A percentile compares a stretch with the other conserved stretches of the same genome.
phyloP scores from a whole-genome alignment of 37 sponge, comb jelly and placozoan species.

The Crambe crambe region DNA sequence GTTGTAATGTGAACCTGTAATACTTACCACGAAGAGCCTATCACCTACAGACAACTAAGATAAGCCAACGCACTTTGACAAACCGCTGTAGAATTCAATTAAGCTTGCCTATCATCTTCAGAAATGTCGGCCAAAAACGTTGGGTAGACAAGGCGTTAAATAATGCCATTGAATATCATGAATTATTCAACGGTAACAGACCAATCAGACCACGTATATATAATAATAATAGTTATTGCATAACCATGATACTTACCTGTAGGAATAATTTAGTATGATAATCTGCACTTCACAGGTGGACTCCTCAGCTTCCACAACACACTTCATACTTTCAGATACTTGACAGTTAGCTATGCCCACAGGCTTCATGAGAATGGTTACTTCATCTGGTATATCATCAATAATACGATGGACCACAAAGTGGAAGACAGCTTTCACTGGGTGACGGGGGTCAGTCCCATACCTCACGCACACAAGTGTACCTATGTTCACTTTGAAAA shows the following conservation, averaged over 20 bases:
- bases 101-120: no score
- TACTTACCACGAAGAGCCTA: no score
- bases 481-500: slow-evolving; percentile 51
- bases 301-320: not conserved
- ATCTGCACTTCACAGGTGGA: slow-evolving; percentile 48
- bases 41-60: no score
- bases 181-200: not conserved
- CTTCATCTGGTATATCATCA: not conserved
- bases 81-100: not conserved
- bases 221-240: not conserved
- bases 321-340: slow-evolving; percentile 31
- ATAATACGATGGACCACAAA: slow-evolving; percentile 43
- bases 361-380: slow-evolving; percentile 11
- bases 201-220: no score
- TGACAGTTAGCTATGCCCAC: slow-evolving; percentile 43
- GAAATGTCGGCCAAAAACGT: not conserved
- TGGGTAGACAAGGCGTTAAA: no score
- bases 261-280: slow-evolving; percentile 31
- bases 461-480: slow-evolving; percentile 71
- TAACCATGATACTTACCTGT: slow-evolving; percentile 23
- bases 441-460: not conserved
- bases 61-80: not conserved
- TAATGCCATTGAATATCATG: no score
- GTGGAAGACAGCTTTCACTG: slow-evolving; percentile 58
- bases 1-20: no score